phyloP scores from a whole-genome alignment of 2,888 invertebrate genomes.

The Macrosoma leucophasiata region DNA sequence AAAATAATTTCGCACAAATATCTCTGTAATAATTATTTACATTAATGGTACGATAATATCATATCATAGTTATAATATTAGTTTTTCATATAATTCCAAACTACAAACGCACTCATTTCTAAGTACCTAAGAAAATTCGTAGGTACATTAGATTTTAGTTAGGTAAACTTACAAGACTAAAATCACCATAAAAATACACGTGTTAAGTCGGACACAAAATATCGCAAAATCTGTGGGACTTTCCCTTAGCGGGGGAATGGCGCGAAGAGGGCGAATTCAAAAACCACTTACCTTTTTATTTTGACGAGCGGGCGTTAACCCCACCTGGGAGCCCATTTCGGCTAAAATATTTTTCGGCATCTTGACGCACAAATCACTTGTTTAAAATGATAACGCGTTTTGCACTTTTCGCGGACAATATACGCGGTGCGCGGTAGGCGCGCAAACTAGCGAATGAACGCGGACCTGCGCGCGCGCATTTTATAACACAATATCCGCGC shows the following conservation, averaged over 20 bases:
- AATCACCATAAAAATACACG: too few relatives aligned
- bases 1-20: too few relatives aligned
- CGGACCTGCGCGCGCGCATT: constrained; percentile 40
- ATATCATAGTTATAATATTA: too few relatives aligned
- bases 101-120: too few relatives aligned
- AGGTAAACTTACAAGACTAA: too few relatives aligned
- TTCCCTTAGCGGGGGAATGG: too few relatives aligned
- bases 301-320: constrained; percentile 57
- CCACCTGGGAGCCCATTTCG: constrained; percentile 71
- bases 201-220: constrained; percentile 3
- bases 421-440: constrained; percentile 52
- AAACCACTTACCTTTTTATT: constrained; percentile 50
- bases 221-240: constrained; percentile 1
- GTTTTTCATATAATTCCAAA: too few relatives aligned
- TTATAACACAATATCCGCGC: constrained; percentile 37
- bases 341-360: constrained; percentile 69
- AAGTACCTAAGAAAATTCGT: too few relatives aligned
- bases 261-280: constrained; percentile 2
- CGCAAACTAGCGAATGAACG: constrained; percentile 52
- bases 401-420: constrained; percentile 33
- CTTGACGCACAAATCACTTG: constrained; percentile 39
- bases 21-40: too few relatives aligned
- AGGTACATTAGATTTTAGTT: too few relatives aligned
- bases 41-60: too few relatives aligned
- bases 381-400: constrained; percentile 33